Base-by-base conservation (phyloP, 2,888 invertebrate genomes). In the Pyrrhia umbra region DNA sequence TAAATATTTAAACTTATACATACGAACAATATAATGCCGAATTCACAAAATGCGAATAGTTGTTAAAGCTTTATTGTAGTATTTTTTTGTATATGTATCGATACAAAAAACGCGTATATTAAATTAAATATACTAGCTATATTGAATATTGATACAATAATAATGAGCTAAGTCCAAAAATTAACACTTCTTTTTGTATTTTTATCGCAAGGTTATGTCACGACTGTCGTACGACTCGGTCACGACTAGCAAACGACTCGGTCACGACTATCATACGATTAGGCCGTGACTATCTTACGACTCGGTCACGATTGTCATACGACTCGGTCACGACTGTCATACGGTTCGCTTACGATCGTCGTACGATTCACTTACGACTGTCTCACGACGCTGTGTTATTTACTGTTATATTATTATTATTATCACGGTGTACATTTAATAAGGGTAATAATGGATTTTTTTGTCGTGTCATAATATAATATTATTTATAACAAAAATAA, bases 21-120 rank as follows among this genome's bases (percentile, higher is more conserved):
- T 47, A 68, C 58, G 69, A 79, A 78, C 63, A 76, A 70, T 67
- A 60, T 50, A 30, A 64, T 34, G 30, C 68, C 75, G 73, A 74
- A 73, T 74, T 73, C 64, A 59, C 62, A 59, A 72, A 30, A 51
- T n/a, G 55, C 56, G 39, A 43, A 3, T 74, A 68, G 27, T 30
- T 45, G 13, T 57, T 51, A 56, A 47, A 13, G 71, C 62, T 72
- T 67, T 40, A 50, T 5, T 42, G 16, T 49, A 59, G 39, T 42
- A 10, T 1, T 21, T 27, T 46, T 45, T 40, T 61, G 16, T 70
- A 34, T 70, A 34, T 50, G 50, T 71, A 47, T 70, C 15, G 61
- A 56, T 51, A 54, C 30, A 30, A 39, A 43, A 46, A 42, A n/a
- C 39, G 16, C 27, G 23, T 56, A 52, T 69, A 64, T 34, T 70